A percentile compares a stretch with the other conserved stretches of the same genome.
phyloP scores from a whole-genome alignment of 1,140 invertebrate species.

The Drosophila sturtevanti region DNA sequence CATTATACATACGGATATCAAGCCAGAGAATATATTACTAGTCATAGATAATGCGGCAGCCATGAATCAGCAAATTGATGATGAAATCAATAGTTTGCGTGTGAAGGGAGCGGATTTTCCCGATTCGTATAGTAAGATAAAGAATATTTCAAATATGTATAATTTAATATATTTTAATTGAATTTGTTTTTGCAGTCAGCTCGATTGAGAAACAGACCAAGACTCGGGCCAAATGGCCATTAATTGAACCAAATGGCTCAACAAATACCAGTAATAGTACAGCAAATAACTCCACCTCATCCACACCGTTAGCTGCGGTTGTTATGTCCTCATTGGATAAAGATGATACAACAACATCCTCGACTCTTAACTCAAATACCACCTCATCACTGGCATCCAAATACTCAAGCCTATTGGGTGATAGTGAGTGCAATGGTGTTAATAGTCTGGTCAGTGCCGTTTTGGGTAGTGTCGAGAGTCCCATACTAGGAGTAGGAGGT shows the following conservation, averaged over 20 bases:
- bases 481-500: constrained; percentile 37
- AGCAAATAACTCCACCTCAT: constrained; percentile 75
- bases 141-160: neutral
- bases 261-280: constrained; percentile 77
- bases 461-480: constrained; percentile 54
- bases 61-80: constrained; percentile 94
- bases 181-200: constrained; percentile 59
- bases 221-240: constrained; percentile 75
- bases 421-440: constrained; percentile 72
- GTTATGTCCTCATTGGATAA: constrained; percentile 75
- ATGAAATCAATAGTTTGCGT: constrained; percentile 91
- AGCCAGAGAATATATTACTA: constrained; percentile 99
- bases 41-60: constrained; percentile 93
- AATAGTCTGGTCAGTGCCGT: constrained; percentile 31
- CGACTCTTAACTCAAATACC: constrained; percentile 77
- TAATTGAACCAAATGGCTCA: constrained; percentile 76
- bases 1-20: constrained; percentile 99
- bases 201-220: constrained; percentile 82
- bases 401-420: constrained; percentile 74
- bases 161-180: neutral
- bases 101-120: constrained; percentile 84
- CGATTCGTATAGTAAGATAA: constrained; percentile 80
- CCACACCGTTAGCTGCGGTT: constrained; percentile 70
- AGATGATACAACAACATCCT: constrained; percentile 72
- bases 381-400: constrained; percentile 78